Evolutionary conservation across 2,888 invertebrate genomes (phyloP), one percentile per base, ranked within the genome.

Genomic region (Nycteola revayana): DNA sequence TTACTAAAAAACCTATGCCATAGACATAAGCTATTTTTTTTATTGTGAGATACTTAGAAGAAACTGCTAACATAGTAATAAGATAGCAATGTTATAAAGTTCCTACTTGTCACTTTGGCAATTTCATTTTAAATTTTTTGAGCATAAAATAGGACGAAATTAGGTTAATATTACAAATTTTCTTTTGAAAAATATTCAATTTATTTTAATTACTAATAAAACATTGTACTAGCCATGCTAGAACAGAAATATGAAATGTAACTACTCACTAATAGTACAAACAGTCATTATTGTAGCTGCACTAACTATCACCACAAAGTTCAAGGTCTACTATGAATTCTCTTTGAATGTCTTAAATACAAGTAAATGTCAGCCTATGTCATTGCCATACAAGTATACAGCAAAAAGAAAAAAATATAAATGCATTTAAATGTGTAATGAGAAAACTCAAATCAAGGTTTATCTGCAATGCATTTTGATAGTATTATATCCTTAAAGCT

Each of bases 401-500:
- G 29, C 20, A 11, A 30, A 18, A 25, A 31, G 29, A 32, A 40
- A 51, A 49, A 42, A 61, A 64, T 60, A 68, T 80, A 81, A 82
- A 82, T 80, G 74, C 77, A 71, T 63, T 49, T 60, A 50, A 50
- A 59, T 51, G 41, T 54, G 57, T 59, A 61, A 32, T 33, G 33
- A 43, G 31, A 48, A 54, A 57, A 49, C 49, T 56, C 60, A 51
- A 59, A 69, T 70, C 63, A 62, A 67, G 76, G 67, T 50, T 58
- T 56, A 73, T 84, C 84, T 84, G 84, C 84, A 87, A 85, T 75
- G 56, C 66, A 66, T 72, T 76, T 74, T 70, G 68, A 68, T 76
- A 75, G 46, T 67, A 69, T 74, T 57, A 75, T 64, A 66, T 70
- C 57, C 63, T 84, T 86, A 86, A 87, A 87, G 84, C 85, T 85